Conservation (phyloP, 2,797 vertebrate species). For the Periophthalmus magnuspinnatus region DNA sequence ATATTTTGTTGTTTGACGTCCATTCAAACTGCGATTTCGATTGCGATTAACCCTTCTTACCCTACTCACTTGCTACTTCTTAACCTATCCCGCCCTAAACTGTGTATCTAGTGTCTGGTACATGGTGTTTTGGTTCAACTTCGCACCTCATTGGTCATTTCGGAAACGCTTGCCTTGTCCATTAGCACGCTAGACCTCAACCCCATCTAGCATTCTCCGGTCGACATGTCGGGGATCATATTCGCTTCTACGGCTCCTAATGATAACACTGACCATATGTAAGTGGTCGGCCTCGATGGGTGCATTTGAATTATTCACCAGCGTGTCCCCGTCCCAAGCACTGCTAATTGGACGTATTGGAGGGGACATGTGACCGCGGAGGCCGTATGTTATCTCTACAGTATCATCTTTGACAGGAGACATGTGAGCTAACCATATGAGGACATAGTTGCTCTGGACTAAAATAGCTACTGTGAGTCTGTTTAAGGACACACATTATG, state of each 20-base stretch:
- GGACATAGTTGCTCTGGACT: too few species aligned
- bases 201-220: not conserved
- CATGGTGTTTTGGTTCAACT: not conserved
- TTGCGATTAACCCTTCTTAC: too few species aligned
- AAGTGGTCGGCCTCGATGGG: conserved; percentile 1
- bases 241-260: conserved; percentile 27
- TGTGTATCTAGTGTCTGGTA: not conserved
- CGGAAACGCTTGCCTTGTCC: not conserved
- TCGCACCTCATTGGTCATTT: not conserved
- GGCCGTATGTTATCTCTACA: not conserved
- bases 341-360: conserved; percentile 14
- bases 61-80: too few species aligned
- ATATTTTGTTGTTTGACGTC: too few species aligned
- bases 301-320: conserved; percentile 48
- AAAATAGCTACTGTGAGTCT: too few species aligned
- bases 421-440: conserved; percentile 17
- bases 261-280: conserved; percentile 15
- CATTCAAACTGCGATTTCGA: too few species aligned
- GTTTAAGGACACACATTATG: too few species aligned
- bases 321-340: not conserved
- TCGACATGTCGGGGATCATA: conserved; percentile 11
- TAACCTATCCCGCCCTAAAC: not conserved
- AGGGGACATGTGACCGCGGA: not conserved
- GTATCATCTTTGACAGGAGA: conserved; percentile 33
- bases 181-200: not conserved